A percentile compares a stretch with the other conserved stretches of the same genome.
phyloP scores from a whole-genome alignment of 2,113 vertebrate genomes.

The Gavia stellata region DNA sequence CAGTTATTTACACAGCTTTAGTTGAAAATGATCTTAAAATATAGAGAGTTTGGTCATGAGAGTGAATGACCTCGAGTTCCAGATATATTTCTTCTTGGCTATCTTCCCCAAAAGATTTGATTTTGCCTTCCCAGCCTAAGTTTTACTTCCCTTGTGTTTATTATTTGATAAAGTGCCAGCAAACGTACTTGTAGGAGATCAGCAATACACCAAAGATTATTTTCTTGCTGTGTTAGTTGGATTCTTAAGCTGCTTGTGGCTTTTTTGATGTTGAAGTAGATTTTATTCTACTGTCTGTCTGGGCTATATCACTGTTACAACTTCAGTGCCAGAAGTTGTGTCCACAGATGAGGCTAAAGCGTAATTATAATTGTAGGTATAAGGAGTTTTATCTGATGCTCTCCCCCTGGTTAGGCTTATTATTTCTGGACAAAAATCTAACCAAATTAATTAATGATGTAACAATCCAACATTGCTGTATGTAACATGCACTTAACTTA shows the following conservation, averaged over 20 bases:
- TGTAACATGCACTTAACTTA: not conserved
- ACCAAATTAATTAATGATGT: not conserved
- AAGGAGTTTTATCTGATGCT: not conserved
- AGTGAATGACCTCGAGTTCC: not conserved
- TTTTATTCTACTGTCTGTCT: conserved; percentile 15
- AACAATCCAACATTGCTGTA: not conserved
- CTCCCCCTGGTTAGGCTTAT: not conserved
- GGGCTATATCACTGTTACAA: not conserved
- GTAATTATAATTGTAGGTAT: not conserved
- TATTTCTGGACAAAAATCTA: not conserved
- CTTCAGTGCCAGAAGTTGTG: not conserved
- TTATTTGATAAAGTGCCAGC: conserved; percentile 29
- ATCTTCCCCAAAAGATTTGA: not conserved
- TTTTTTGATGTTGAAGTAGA: conserved; percentile 19
- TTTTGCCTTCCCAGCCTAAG: conserved; percentile 2
- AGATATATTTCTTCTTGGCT: not conserved
- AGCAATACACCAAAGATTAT: conserved; percentile 6
- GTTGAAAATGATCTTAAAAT: not conserved
- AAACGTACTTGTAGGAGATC: not conserved
- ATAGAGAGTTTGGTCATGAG: not conserved
- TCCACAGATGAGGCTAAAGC: not conserved
- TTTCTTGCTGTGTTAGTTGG: conserved; percentile 32
- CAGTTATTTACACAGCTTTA: not conserved
- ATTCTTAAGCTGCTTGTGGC: conserved; percentile 50
- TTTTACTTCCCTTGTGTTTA: conserved; percentile 7